Evolutionary conservation across 2,113 vertebrate species (phyloP).

Genomic region (Nesoenas mayeri): DNA sequence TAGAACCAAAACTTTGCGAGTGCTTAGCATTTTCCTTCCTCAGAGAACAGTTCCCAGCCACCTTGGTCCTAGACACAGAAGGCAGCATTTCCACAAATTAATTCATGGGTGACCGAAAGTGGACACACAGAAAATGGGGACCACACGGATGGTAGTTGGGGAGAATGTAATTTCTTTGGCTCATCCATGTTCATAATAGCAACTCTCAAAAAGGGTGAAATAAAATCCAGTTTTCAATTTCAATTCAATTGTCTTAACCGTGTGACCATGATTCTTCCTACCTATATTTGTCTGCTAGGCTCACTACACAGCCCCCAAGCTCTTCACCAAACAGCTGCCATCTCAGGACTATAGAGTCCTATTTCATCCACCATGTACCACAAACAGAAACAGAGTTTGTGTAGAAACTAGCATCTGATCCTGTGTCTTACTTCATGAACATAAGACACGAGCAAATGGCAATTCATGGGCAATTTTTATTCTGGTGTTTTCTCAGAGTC

Average conservation of each 20-base stretch:
- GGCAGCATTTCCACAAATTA: neutral
- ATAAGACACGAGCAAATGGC: neutral
- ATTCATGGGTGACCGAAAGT: neutral
- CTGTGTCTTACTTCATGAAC: neutral
- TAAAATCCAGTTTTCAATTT: neutral
- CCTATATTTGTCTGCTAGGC: neutral
- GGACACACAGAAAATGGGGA: neutral
- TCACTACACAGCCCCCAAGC: neutral
- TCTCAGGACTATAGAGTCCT: neutral
- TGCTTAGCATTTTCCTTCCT: neutral
- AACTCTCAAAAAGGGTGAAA: neutral
- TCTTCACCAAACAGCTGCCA: neutral
- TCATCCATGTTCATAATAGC: neutral
- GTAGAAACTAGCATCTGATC: neutral
- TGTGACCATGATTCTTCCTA: neutral
- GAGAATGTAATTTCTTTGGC: neutral
- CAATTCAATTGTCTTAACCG: neutral
- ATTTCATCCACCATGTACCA: neutral
- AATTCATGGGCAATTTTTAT: neutral
- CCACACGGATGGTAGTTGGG: neutral
- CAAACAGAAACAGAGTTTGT: neutral
- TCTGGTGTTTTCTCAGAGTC: neutral
- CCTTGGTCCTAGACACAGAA: neutral
- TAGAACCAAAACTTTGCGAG: neutral
- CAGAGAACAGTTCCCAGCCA: neutral